phyloP scores from a whole-genome alignment of 2,113 vertebrate genomes.

The Pica pica region DNA sequence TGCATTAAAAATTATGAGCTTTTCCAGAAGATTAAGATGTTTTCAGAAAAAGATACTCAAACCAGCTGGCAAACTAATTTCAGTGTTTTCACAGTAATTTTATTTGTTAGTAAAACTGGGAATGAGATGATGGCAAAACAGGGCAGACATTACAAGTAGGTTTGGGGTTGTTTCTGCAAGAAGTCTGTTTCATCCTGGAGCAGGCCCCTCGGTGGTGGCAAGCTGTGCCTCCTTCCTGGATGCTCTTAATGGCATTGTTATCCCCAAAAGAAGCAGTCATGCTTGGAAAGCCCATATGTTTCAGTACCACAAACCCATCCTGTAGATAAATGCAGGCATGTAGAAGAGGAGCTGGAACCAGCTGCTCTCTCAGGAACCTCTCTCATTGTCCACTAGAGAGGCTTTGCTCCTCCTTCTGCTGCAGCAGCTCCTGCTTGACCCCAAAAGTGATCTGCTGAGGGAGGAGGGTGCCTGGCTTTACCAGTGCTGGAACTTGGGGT shows the following conservation, averaged over 20 bases:
- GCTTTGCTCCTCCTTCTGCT: neutral
- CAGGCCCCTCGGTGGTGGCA: fast-evolving
- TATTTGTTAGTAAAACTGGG: neutral
- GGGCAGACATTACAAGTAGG: neutral
- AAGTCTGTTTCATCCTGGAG: neutral
- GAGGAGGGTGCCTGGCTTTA: neutral
- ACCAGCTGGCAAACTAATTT: constrained; percentile 12
- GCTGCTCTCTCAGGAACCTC: neutral
- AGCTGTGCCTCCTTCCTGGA: neutral
- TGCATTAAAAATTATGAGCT: constrained; percentile 10
- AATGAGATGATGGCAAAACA: neutral
- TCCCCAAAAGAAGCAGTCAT: neutral
- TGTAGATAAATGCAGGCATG: neutral
- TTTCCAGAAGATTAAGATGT: constrained; percentile 38
- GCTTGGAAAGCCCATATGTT: constrained; percentile 23
- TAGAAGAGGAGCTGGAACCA: neutral
- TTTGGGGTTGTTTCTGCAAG: neutral
- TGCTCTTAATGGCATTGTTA: neutral
- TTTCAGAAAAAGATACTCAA: constrained; percentile 1
- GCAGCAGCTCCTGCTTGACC: neutral
- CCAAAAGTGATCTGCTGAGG: neutral
- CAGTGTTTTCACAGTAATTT: neutral
- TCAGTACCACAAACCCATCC: neutral
- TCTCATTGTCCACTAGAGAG: neutral
- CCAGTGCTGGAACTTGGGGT: fast-evolving